Conservation (phyloP, 1,140 invertebrate species). For the Aporrectodea caliginosa region DNA sequence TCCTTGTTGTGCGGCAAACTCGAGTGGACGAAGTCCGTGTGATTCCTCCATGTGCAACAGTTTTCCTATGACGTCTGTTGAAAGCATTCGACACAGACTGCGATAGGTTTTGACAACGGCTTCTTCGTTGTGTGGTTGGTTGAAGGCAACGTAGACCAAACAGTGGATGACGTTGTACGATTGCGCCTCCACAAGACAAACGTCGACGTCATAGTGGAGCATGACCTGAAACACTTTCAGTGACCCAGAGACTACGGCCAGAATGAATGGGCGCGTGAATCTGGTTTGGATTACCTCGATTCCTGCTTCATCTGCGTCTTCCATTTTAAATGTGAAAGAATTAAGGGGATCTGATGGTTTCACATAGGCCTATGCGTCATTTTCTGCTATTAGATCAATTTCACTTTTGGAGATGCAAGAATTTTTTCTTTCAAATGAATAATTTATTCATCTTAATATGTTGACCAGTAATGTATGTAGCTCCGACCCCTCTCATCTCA, state of each 20-base stretch:
- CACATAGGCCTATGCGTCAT: too few species aligned
- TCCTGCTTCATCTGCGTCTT: too few species aligned
- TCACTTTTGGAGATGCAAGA: too few species aligned
- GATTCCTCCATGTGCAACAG: constrained; percentile 5
- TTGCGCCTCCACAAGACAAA: background rate
- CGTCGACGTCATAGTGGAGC: background rate
- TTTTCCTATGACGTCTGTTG: background rate
- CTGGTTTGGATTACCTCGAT: too few species aligned
- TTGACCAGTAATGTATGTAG: too few species aligned
- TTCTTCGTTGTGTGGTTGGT: background rate
- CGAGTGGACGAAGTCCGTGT: constrained; percentile 7
- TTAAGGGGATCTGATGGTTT: too few species aligned
- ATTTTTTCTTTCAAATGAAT: too few species aligned
- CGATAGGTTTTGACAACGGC: constrained; percentile 13
- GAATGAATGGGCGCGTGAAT: background rate
- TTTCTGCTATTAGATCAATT: too few species aligned
- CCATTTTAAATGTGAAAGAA: too few species aligned
- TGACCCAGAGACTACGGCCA: background rate
- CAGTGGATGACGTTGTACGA: constrained; percentile 6
- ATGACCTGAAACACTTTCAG: background rate
- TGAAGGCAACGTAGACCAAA: background rate
- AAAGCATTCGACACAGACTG: background rate
- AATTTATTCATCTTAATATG: too few species aligned
- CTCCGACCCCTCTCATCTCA: too few species aligned
- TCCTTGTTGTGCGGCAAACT: constrained; percentile 9